phyloP scores from a whole-genome alignment of 1,140 invertebrate genomes.

The Chrysomallon squamiferum region DNA sequence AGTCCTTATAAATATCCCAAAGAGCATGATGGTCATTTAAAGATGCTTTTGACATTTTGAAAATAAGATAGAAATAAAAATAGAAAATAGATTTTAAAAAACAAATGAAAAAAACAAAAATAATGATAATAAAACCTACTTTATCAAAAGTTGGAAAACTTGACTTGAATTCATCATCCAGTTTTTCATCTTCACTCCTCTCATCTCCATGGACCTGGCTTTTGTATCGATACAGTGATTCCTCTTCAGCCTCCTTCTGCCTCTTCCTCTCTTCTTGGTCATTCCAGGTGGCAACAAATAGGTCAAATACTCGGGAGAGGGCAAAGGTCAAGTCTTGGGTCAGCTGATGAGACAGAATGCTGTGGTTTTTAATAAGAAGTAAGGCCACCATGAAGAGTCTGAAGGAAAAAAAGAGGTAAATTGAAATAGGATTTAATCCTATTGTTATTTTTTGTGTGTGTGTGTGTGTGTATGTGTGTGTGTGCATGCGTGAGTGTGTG shows the following conservation, averaged over 20 bases:
- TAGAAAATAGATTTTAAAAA: no score
- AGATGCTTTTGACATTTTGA: no score
- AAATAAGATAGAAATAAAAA: no score
- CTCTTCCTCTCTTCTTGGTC: conserved; percentile 75
- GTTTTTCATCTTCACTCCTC: conserved; percentile 77
- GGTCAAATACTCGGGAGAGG: conserved; percentile 37
- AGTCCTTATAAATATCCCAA: no score
- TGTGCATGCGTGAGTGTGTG: no score
- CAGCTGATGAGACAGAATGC: conserved; percentile 32
- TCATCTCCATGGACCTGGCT: conserved; percentile 55
- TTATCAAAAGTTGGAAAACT: conserved; percentile 81
- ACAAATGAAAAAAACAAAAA: no score
- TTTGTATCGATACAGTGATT: conserved; percentile 83
- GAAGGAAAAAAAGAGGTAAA: conserved; percentile 8
- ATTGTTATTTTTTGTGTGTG: no score
- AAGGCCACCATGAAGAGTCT: conserved; percentile 48
- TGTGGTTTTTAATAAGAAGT: conserved; percentile 35
- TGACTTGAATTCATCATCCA: conserved; percentile 73
- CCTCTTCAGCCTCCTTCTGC: conserved; percentile 75
- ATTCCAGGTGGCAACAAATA: conserved; percentile 74
- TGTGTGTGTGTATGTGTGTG: no score
- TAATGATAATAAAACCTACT: no score
- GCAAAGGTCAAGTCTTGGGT: conserved; percentile 27
- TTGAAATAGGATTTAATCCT: no score
- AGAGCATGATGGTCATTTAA: no score